A percentile compares a stretch with the other conserved stretches of the same genome.
Evolutionary conservation across 2,888 invertebrate genomes (phyloP).

Genomic region (Coelinius sp.): DNA sequence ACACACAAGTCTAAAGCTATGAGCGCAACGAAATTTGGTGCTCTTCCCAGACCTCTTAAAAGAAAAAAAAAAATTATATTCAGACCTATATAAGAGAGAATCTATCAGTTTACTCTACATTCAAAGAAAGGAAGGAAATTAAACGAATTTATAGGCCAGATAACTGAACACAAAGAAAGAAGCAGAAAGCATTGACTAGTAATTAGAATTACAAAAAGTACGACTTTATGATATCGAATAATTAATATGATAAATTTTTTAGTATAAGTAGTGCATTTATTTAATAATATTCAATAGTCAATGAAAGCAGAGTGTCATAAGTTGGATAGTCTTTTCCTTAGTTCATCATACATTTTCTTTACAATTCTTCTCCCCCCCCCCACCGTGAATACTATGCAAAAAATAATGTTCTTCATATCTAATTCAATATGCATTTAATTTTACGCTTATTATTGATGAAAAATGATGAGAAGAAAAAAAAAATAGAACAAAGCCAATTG

Average conservation of each 20-base stretch:
- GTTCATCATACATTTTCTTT: neutral
- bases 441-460: neutral
- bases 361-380: too few relatives aligned
- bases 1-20: neutral
- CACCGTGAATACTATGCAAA: too few relatives aligned
- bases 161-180: neutral
- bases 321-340: neutral
- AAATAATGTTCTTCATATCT: too few relatives aligned
- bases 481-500: neutral
- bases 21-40: conserved; percentile 10
- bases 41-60: conserved; percentile 13
- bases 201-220: conserved; percentile 32
- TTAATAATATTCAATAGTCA: conserved; percentile 44
- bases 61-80: neutral
- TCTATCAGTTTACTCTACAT: neutral
- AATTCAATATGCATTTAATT: too few relatives aligned
- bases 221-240: conserved; percentile 46
- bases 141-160: neutral
- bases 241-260: conserved; percentile 37
- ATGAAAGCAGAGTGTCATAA: conserved; percentile 21
- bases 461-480: neutral
- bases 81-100: neutral
- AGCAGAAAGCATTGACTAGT: conserved; percentile 35
- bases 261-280: conserved; percentile 58
- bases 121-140: neutral